These are phyloP conservation scores for Lepidochitona cinerea DNA, from an alignment of 2,888 invertebrate genomes.

Conservation along the genomic window DNA sequence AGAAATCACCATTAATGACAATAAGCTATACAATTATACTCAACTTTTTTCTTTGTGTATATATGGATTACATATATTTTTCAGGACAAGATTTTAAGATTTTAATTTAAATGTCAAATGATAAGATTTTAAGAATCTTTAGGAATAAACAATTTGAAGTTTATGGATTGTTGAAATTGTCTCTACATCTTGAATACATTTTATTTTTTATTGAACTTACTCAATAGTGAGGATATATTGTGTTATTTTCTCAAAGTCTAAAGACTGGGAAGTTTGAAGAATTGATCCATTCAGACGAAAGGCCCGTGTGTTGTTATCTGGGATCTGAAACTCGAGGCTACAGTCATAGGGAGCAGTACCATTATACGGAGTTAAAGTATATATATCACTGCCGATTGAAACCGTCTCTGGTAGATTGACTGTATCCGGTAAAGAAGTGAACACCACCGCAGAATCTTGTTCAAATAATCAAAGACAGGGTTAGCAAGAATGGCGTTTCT, in stretches of 20 bases:
- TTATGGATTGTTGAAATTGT: too few species aligned
- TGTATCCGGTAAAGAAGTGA: neutral
- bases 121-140: too few species aligned
- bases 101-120: too few species aligned
- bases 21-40: too few species aligned
- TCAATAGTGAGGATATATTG: neutral
- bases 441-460: neutral
- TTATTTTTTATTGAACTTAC: neutral
- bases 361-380: slow-evolving; percentile 11
- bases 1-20: too few species aligned
- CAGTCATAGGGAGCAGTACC: slow-evolving; percentile 16
- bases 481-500: too few species aligned
- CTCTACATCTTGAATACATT: too few species aligned
- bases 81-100: too few species aligned
- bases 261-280: slow-evolving; percentile 10
- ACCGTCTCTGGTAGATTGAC: neutral
- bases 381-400: slow-evolving; percentile 4
- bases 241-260: slow-evolving; percentile 24
- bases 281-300: neutral
- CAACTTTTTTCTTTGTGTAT: too few species aligned
- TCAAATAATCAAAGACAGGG: too few species aligned
- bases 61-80: neutral
- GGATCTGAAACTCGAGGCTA: neutral
- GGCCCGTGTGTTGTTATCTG: neutral
- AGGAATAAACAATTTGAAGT: too few species aligned